Percentiles rank a stretch among this genome's conserved stretches.
Conservation (phyloP, 2,888 invertebrate genomes). For the Eucera pruinosa region DNA sequence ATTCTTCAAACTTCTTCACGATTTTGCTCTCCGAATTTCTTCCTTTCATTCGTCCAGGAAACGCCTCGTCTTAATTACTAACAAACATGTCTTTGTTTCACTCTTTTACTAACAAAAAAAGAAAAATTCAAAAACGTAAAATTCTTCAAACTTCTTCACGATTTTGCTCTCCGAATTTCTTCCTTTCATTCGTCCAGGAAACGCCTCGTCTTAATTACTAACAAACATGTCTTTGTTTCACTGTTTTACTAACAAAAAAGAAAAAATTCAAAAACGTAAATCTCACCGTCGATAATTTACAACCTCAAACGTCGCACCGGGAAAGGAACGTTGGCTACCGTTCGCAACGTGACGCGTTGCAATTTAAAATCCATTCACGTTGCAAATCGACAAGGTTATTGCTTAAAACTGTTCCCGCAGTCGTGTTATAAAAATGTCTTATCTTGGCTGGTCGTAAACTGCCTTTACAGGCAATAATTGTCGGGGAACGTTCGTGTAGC, state of each 20-base stretch:
- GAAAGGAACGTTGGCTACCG: not conserved
- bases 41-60: not conserved
- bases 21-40: too few species aligned
- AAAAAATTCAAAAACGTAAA: not conserved
- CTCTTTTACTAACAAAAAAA: too few species aligned
- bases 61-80: not conserved
- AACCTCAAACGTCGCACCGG: not conserved
- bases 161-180: too few species aligned
- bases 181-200: not conserved
- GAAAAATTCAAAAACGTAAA: not conserved
- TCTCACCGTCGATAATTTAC: not conserved
- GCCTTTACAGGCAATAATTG: slow-evolving; percentile 24
- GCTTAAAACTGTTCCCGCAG: not conserved
- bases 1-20: too few species aligned
- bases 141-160: too few species aligned
- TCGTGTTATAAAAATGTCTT: not conserved
- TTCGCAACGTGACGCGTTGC: not conserved
- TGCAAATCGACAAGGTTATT: not conserved
- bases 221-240: not conserved
- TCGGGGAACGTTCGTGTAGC: not conserved
- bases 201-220: not conserved
- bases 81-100: not conserved
- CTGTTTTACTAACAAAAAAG: too few species aligned
- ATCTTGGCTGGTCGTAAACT: slow-evolving; percentile 6
- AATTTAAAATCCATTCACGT: not conserved